phyloP scores from a whole-genome alignment of 2,113 vertebrate genomes.

The Bambusicola thoracicus region DNA sequence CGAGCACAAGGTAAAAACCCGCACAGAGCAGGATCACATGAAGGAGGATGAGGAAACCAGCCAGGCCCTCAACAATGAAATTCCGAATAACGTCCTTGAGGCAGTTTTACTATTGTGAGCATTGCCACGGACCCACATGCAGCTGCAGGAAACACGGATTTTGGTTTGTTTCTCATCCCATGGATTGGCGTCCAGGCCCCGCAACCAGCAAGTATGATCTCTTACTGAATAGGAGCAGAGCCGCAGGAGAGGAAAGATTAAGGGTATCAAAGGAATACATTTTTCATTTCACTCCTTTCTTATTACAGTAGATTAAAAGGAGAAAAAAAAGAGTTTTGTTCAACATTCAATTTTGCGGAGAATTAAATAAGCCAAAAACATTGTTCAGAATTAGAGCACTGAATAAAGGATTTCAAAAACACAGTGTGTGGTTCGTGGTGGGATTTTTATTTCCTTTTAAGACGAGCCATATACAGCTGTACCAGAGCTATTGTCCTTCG shows the following conservation, averaged over 20 bases:
- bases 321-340: slow-evolving; percentile 48
- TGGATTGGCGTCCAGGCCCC: not conserved
- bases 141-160: slow-evolving; percentile 49
- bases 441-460: slow-evolving; percentile 63
- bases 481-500: slow-evolving; percentile 61
- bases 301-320: slow-evolving; percentile 65
- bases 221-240: slow-evolving; percentile 49
- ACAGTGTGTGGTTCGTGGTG: slow-evolving; percentile 58
- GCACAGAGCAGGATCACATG: not conserved
- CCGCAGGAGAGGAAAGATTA: slow-evolving; percentile 71
- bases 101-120: slow-evolving; percentile 13
- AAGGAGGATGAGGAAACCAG: slow-evolving; percentile 9
- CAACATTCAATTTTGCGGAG: slow-evolving; percentile 59
- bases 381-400: slow-evolving; percentile 67
- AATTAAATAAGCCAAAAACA: slow-evolving; percentile 72
- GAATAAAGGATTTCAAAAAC: slow-evolving; percentile 68
- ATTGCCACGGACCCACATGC: not conserved
- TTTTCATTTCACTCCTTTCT: slow-evolving; percentile 67
- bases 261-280: slow-evolving; percentile 62
- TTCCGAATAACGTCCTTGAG: slow-evolving; percentile 21
- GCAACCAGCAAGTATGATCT: slow-evolving; percentile 43
- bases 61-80: not conserved
- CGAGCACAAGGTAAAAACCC: slow-evolving; percentile 36
- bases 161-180: slow-evolving; percentile 46
- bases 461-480: slow-evolving; percentile 54